Conservation (phyloP, 2,888 invertebrate species). For the Chironomus tentans region DNA sequence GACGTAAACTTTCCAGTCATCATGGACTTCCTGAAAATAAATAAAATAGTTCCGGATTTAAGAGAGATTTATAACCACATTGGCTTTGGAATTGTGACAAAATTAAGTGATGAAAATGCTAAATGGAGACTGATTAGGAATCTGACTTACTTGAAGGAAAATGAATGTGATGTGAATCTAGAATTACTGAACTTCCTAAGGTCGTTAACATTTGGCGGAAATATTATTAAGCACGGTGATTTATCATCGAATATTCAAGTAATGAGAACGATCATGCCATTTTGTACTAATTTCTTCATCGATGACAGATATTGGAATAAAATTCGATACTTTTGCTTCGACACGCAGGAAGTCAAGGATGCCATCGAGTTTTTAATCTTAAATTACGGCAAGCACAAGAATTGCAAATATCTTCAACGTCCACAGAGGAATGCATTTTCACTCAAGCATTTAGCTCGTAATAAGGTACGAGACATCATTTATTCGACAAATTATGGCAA, state of each 20-base stretch:
- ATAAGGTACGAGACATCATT: not conserved
- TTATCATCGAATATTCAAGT: not conserved
- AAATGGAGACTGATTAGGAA: slow-evolving; percentile 2
- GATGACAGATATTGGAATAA: slow-evolving; percentile 7
- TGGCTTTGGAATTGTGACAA: not conserved
- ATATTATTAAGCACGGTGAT: not conserved
- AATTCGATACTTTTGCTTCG: slow-evolving; percentile 4
- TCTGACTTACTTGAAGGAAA: slow-evolving; percentile 5
- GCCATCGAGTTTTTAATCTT: not conserved
- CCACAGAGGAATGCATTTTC: slow-evolving; percentile 1
- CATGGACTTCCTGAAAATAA: slow-evolving; percentile 5
- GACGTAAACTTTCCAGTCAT: slow-evolving; percentile 17
- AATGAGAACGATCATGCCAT: not conserved
- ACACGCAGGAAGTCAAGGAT: slow-evolving; percentile 1
- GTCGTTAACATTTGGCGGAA: slow-evolving; percentile 15
- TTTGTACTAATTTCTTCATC: slow-evolving; percentile 3
- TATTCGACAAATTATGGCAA: not conserved
- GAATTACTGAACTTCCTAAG: slow-evolving; percentile 8
- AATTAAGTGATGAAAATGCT: not conserved
- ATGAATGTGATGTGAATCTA: slow-evolving; percentile 10
- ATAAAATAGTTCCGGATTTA: not conserved
- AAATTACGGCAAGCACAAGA: slow-evolving; percentile 8
- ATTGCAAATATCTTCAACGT: not conserved
- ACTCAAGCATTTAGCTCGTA: slow-evolving; percentile 18
- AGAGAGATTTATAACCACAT: not conserved